phyloP scores from a whole-genome alignment of 2,888 invertebrate species.

The Cacoxenus indagator region DNA sequence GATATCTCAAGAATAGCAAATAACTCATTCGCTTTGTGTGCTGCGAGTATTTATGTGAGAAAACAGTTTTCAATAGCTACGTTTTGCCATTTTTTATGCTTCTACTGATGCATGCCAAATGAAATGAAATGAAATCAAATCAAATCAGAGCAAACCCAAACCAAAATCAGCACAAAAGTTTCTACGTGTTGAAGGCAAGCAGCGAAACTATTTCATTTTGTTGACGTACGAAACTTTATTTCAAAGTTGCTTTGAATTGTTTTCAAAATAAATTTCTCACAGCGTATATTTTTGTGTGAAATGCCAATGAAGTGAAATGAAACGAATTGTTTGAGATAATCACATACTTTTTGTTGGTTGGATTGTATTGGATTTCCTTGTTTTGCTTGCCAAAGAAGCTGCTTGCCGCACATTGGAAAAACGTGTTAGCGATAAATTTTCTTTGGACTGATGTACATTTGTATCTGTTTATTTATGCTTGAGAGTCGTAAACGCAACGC shows the following conservation, averaged over 20 bases:
- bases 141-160: neutral
- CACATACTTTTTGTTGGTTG: conserved; percentile 35
- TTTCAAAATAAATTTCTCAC: conserved; percentile 59
- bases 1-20: neutral
- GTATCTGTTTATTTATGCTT: conserved; percentile 52
- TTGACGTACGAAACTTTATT: neutral
- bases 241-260: conserved; percentile 42
- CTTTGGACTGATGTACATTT: neutral
- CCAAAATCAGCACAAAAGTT: neutral
- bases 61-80: neutral
- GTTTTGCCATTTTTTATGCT: neutral
- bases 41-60: conserved; percentile 21
- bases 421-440: conserved; percentile 14
- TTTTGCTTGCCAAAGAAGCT: conserved; percentile 8
- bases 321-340: conserved; percentile 33
- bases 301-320: conserved; percentile 25
- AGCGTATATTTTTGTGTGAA: conserved; percentile 1
- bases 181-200: neutral
- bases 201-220: neutral
- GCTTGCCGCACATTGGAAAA: neutral
- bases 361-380: conserved; percentile 23
- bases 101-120: neutral
- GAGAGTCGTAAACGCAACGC: neutral
- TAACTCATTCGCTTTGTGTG: neutral
- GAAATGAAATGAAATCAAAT: neutral